Evolutionary conservation across 2,797 vertebrate species (phyloP).

Genomic region (Gymnocypris eckloni): DNA sequence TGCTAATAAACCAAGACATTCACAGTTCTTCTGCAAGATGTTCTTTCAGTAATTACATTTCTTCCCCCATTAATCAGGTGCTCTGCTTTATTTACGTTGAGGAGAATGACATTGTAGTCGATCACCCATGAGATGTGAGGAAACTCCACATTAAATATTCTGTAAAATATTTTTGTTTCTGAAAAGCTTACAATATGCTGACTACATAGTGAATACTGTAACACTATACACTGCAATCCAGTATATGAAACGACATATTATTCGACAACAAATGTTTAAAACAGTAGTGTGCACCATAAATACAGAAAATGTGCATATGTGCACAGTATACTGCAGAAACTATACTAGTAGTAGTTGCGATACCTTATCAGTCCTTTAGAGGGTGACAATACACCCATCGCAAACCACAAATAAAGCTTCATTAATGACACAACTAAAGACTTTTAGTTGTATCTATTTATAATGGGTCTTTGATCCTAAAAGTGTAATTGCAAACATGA

Average conservation of each 20-base stretch:
- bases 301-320: neutral
- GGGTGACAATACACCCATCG: constrained; percentile 68
- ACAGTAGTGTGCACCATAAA: neutral
- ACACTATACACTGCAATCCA: neutral
- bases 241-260: neutral
- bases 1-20: constrained; percentile 38
- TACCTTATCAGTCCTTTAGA: constrained; percentile 69
- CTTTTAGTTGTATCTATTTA: neutral
- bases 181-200: neutral
- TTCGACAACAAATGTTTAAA: neutral
- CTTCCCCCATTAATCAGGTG: constrained; percentile 29
- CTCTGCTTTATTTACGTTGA: neutral
- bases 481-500: neutral
- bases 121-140: neutral
- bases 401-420: constrained; percentile 32
- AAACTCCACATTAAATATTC: neutral
- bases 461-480: neutral
- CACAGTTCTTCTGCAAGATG: constrained; percentile 16
- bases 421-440: constrained; percentile 37
- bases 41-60: constrained; percentile 46
- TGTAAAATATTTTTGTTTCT: neutral
- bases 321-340: neutral
- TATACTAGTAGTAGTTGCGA: constrained; percentile 34
- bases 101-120: neutral
- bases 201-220: neutral